Evolutionary conservation across 2,797 vertebrate genomes (phyloP).

Genomic region (Gymnopithys bicolor): DNA sequence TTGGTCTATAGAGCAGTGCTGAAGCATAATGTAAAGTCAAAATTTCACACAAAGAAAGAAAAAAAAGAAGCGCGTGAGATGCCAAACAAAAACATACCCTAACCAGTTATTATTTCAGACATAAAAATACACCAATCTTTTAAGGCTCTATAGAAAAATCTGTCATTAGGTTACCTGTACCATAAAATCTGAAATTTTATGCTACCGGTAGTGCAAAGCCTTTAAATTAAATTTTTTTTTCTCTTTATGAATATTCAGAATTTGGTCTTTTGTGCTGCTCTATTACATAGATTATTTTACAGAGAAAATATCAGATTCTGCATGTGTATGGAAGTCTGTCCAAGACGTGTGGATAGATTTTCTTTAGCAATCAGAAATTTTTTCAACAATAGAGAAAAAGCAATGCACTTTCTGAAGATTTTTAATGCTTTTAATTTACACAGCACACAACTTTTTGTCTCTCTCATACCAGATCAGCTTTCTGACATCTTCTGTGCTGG

Average conservation of each 20-base stretch:
- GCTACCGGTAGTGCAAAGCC: neutral
- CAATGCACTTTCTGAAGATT: neutral
- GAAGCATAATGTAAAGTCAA: neutral
- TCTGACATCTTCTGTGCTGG: conserved; percentile 83
- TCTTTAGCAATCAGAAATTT: neutral
- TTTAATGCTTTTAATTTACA: neutral
- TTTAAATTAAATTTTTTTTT: neutral
- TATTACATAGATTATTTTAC: neutral
- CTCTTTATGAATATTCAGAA: neutral
- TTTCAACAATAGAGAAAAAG: neutral
- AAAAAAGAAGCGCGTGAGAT: neutral
- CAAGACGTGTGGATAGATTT: neutral
- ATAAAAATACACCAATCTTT: neutral
- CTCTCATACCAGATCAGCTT: conserved; percentile 83
- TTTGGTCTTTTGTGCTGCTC: neutral
- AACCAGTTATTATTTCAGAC: neutral
- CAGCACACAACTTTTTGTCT: neutral
- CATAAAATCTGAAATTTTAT: neutral
- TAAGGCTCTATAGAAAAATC: neutral
- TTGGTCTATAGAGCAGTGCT: neutral
- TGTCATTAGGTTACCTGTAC: neutral
- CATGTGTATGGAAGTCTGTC: neutral
- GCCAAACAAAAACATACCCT: fast-evolving
- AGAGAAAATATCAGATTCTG: neutral
- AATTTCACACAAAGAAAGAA: neutral